Conservation (phyloP, 2,113 vertebrate species). For the Cromileptes altivelis region DNA sequence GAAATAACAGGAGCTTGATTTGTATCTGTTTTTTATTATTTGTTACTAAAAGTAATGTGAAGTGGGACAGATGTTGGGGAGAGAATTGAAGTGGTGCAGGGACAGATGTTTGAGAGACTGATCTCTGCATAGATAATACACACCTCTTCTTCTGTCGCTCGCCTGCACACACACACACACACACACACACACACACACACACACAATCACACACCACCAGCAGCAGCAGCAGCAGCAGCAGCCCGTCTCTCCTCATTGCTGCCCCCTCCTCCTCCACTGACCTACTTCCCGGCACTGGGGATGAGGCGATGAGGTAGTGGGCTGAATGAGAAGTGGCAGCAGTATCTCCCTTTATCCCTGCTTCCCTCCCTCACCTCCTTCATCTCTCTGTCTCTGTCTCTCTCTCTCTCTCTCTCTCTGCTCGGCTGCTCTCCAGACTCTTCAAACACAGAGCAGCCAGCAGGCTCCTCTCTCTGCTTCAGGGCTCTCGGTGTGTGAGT, state of each 20-base stretch:
- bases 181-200: neutral
- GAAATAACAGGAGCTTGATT: neutral
- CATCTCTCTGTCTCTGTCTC: slow-evolving; percentile 28
- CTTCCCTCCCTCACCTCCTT: slow-evolving; percentile 33
- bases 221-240: slow-evolving; percentile 52
- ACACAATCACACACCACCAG: slow-evolving; percentile 7
- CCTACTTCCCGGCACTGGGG: slow-evolving; percentile 77
- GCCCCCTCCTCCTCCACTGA: slow-evolving; percentile 71
- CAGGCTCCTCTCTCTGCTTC: slow-evolving; percentile 49
- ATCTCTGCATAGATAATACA: slow-evolving; percentile 29
- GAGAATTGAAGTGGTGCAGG: slow-evolving; percentile 25
- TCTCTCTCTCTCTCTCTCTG: slow-evolving; percentile 17
- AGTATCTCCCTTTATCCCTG: slow-evolving; percentile 47
- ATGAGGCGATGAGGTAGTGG: slow-evolving; percentile 69
- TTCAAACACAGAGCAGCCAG: slow-evolving; percentile 55
- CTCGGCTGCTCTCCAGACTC: slow-evolving; percentile 53
- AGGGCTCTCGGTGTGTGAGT: slow-evolving; percentile 40
- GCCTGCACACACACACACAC: neutral
- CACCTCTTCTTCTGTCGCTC: slow-evolving; percentile 14
- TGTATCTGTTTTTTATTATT: slow-evolving; percentile 7
- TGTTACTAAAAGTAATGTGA: neutral
- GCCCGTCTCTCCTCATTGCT: slow-evolving; percentile 37
- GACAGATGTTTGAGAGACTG: slow-evolving; percentile 57
- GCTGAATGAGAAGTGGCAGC: slow-evolving; percentile 82
- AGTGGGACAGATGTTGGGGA: slow-evolving; percentile 43